Conservation (phyloP, 2,113 vertebrate species). For the Porphyrio hochstetteri region DNA sequence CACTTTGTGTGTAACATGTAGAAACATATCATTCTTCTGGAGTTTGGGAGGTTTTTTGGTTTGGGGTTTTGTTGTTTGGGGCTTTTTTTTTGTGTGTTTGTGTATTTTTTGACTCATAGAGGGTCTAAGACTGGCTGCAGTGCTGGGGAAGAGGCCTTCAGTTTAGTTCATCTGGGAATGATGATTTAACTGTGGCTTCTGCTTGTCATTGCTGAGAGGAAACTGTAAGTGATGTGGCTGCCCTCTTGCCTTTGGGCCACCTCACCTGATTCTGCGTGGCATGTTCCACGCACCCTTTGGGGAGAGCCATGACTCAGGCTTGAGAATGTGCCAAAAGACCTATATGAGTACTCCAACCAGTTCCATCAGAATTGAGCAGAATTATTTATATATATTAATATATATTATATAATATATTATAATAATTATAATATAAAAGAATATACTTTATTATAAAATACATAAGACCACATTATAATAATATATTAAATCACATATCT, state of each 20-base stretch:
- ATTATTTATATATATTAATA: no score
- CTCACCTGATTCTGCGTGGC: fast-evolving
- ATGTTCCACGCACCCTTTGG: neutral
- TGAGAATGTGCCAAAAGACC: neutral
- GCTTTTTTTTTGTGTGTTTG: neutral
- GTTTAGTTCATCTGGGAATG: neutral
- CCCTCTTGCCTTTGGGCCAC: neutral
- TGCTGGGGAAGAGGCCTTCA: neutral
- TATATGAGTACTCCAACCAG: neutral
- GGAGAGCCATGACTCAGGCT: neutral
- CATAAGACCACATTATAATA: no score
- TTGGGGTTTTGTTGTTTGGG: neutral
- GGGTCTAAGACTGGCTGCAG: neutral
- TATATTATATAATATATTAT: no score
- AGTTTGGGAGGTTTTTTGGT: neutral
- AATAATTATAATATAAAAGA: no score
- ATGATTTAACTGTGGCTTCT: neutral
- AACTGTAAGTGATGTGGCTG: neutral
- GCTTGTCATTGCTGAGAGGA: neutral
- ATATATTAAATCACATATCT: no score
- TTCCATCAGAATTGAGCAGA: neutral
- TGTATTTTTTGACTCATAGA: neutral
- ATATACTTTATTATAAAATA: no score
- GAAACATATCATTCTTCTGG: neutral
- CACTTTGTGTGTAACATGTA: neutral